Evolutionary conservation across 2,113 vertebrate genomes (phyloP).

Genomic region (Mus musculus): DNA sequence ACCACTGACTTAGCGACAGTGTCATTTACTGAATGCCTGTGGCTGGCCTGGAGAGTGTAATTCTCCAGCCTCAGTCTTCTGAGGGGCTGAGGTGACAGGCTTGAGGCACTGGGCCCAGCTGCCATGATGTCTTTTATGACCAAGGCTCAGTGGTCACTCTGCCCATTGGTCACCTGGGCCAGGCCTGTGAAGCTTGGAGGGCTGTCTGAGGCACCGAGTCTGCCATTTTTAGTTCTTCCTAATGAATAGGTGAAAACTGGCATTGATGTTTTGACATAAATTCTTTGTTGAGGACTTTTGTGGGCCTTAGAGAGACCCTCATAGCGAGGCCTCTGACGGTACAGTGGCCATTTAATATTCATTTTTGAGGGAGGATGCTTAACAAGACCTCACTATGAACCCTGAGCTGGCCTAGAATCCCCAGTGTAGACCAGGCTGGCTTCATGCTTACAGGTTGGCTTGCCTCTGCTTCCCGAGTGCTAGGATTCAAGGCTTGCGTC

Average conservation of each 20-base stretch:
- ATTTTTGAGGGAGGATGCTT: not conserved
- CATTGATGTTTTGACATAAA: not conserved
- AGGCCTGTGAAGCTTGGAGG: not conserved
- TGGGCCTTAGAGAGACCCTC: not conserved
- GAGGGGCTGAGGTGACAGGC: not conserved
- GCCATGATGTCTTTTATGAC: not conserved
- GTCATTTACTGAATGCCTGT: not conserved
- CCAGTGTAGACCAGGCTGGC: not conserved
- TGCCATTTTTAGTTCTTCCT: not conserved
- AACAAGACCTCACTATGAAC: not conserved
- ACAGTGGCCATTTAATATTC: not conserved
- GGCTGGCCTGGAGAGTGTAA: not conserved
- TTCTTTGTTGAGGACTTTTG: not conserved
- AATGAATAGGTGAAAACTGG: not conserved
- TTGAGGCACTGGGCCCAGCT: not conserved
- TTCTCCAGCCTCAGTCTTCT: not conserved
- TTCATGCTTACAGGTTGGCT: not conserved
- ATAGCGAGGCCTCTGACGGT: not conserved
- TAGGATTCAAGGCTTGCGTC: not conserved
- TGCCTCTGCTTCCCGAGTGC: not conserved
- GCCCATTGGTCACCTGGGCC: not conserved
- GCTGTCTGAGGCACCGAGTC: not conserved
- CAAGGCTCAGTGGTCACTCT: not conserved
- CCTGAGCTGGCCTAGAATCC: not conserved
- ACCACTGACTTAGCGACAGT: not conserved